These are phyloP conservation scores for Phoebastria nigripes DNA, from an alignment of 2,797 vertebrate genomes.

Conservation along the genomic window DNA sequence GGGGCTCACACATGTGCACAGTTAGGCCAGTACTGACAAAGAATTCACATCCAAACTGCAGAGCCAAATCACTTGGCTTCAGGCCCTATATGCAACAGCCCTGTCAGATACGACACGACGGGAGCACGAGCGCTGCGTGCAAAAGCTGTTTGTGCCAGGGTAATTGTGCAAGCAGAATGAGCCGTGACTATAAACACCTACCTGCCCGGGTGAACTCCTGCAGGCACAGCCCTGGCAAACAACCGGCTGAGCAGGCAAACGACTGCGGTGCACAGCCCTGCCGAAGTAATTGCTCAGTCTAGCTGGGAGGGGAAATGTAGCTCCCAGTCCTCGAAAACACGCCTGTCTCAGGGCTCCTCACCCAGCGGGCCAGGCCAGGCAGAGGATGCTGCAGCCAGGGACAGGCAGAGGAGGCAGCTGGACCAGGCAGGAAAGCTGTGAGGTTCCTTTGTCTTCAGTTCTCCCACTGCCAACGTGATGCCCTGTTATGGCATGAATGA, in stretches of 20 bases:
- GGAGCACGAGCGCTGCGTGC: neutral
- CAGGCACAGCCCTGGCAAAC: neutral
- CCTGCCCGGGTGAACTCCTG: neutral
- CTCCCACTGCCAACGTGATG: accelerated
- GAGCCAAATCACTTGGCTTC: neutral
- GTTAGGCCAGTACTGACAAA: neutral
- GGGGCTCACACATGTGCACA: neutral
- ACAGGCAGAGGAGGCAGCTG: neutral
- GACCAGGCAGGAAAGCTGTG: neutral
- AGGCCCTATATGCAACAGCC: accelerated
- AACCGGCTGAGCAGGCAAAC: neutral
- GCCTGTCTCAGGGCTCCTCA: accelerated
- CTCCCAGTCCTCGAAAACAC: accelerated
- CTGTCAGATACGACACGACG: accelerated
- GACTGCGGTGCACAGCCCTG: neutral
- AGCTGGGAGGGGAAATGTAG: neutral
- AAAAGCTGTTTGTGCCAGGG: neutral
- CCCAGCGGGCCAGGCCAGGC: neutral
- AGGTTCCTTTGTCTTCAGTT: neutral
- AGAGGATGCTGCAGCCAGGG: neutral
- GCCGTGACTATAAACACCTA: neutral
- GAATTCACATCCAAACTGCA: neutral
- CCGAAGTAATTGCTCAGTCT: accelerated
- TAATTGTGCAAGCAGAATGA: neutral
- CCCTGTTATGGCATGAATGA: neutral